These are phyloP conservation scores for Oxyteleia sp. DNA, from an alignment of 2,888 invertebrate species.

Conservation along the genomic window DNA sequence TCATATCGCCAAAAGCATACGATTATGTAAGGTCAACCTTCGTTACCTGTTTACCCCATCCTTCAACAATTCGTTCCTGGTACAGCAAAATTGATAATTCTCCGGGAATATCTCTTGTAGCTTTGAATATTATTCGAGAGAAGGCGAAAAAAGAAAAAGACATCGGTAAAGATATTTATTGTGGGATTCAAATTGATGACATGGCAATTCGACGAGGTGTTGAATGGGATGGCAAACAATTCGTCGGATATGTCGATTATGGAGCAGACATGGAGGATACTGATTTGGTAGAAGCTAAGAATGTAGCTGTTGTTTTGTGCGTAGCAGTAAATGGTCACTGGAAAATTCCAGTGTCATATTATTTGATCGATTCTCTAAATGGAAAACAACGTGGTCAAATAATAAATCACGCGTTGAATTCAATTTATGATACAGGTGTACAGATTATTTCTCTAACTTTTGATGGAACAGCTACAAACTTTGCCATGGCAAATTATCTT, in stretches of 20 bases:
- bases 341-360: slow-evolving; percentile 59
- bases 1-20: slow-evolving; percentile 47
- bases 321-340: slow-evolving; percentile 49
- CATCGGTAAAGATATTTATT: slow-evolving; percentile 25
- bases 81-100: slow-evolving; percentile 34
- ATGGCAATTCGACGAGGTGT: slow-evolving; percentile 46
- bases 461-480: slow-evolving; percentile 66
- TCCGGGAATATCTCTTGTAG: slow-evolving; percentile 27
- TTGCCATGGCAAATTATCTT: slow-evolving; percentile 53
- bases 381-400: slow-evolving; percentile 38
- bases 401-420: no score
- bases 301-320: slow-evolving; percentile 44
- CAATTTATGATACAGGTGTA: slow-evolving; percentile 68
- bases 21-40: slow-evolving; percentile 50
- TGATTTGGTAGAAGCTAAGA: slow-evolving; percentile 21
- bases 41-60: slow-evolving; percentile 39
- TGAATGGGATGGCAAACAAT: slow-evolving; percentile 37
- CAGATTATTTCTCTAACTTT: slow-evolving; percentile 58
- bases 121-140: slow-evolving; percentile 7
- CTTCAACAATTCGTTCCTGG: slow-evolving; percentile 47
- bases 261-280: not conserved
- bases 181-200: slow-evolving; percentile 50
- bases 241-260: slow-evolving; percentile 70
- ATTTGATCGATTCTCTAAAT: slow-evolving; percentile 46
- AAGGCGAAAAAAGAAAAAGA: slow-evolving; percentile 23